These are phyloP conservation scores for Hiodon tergisus DNA, from an alignment of 2,113 vertebrate genomes.

Conservation along the genomic window DNA sequence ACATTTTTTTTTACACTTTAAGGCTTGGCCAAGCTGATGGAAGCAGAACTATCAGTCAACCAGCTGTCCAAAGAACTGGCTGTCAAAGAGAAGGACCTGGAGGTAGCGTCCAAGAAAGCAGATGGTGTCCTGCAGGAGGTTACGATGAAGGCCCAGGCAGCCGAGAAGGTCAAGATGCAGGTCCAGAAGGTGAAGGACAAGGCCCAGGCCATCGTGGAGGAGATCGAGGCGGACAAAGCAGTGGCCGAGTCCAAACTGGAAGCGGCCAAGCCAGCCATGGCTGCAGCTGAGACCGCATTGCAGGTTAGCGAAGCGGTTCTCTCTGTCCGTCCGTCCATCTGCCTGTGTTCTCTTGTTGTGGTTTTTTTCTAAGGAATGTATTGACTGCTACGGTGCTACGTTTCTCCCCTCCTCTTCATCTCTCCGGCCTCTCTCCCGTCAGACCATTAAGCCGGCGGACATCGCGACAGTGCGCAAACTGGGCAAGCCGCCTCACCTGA, in stretches of 20 bases:
- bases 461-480: slow-evolving; percentile 79
- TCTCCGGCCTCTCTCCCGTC: slow-evolving; percentile 21
- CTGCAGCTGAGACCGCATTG: slow-evolving; percentile 70
- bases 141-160: slow-evolving; percentile 69
- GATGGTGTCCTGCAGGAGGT: slow-evolving; percentile 71
- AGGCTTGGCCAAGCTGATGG: slow-evolving; percentile 75
- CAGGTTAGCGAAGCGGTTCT: slow-evolving; percentile 50
- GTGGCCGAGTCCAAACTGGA: slow-evolving; percentile 69
- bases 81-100: slow-evolving; percentile 70
- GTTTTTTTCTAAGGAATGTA: not conserved
- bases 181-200: slow-evolving; percentile 76
- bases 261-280: slow-evolving; percentile 71
- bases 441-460: slow-evolving; percentile 78
- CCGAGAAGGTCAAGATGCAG: slow-evolving; percentile 73
- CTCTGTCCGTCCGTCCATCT: no score
- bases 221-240: slow-evolving; percentile 72
- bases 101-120: slow-evolving; percentile 63
- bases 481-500: slow-evolving; percentile 76
- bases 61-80: slow-evolving; percentile 65
- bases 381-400: not conserved
- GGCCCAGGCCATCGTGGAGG: slow-evolving; percentile 76
- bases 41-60: slow-evolving; percentile 71
- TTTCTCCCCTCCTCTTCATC: not conserved
- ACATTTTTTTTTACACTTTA: not conserved
- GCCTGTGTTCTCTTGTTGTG: not conserved